Percentiles rank a stretch among this genome's conserved stretches.
These are phyloP conservation scores for Siniperca obscura DNA, from an alignment of 2,797 vertebrate species.

Conservation along the genomic window DNA sequence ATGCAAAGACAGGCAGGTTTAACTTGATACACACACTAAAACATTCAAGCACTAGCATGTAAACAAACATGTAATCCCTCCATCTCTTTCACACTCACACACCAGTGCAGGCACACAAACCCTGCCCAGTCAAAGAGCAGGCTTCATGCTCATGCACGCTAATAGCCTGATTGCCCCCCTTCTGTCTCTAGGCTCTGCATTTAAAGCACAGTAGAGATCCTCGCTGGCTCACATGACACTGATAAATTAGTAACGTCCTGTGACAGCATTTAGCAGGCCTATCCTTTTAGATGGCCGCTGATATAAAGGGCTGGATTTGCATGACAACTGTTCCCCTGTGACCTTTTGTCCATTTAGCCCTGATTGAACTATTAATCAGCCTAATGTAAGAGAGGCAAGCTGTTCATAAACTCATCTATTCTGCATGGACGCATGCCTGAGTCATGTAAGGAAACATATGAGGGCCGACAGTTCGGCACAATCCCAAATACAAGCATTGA, in stretches of 20 bases:
- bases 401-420: conserved; percentile 76
- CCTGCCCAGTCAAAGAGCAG: conserved; percentile 55
- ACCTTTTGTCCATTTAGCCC: conserved; percentile 70
- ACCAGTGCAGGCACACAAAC: conserved; percentile 52
- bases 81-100: conserved; percentile 37
- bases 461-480: conserved; percentile 12
- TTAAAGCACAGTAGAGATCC: conserved; percentile 63
- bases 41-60: conserved; percentile 33
- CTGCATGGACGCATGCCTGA: conserved; percentile 58
- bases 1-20: conserved; percentile 46
- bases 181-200: conserved; percentile 62
- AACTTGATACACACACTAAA: conserved; percentile 22
- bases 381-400: conserved; percentile 75
- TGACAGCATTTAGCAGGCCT: conserved; percentile 66
- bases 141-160: conserved; percentile 61
- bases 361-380: conserved; percentile 80
- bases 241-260: conserved; percentile 69
- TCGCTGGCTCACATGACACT: conserved; percentile 55
- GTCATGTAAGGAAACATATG: conserved; percentile 54
- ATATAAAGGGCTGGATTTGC: conserved; percentile 64
- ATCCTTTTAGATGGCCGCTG: conserved; percentile 57
- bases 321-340: conserved; percentile 70
- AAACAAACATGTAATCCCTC: conserved; percentile 40
- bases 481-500: conserved; percentile 24
- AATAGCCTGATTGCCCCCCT: conserved; percentile 65